Base-by-base conservation (phyloP, 2,888 invertebrate genomes). In the Acanthopleura granulata region DNA sequence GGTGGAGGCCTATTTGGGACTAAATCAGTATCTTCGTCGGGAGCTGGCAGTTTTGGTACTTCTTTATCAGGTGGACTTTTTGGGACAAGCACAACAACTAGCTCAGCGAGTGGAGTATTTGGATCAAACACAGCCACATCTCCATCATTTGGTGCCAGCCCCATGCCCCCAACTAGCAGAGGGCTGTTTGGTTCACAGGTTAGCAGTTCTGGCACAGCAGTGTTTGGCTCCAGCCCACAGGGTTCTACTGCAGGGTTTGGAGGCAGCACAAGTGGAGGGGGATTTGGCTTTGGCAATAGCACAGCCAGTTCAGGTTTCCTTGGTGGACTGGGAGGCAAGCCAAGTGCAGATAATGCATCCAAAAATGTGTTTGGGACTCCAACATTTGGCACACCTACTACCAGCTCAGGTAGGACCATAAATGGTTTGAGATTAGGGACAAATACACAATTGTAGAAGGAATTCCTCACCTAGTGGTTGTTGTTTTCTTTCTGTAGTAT, bases 291-390 rank as follows among this genome's bases (percentile, higher is more conserved):
- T 25, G 25, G 66, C 25, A 66, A 27, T 27, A 6, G 27, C 15
- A 4, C 57, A n/a, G n/a, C 57, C 57, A 18, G 12, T 49, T 82
- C 85, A 73, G 84, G 84, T 1, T 79, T 86, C 72, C 84, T 86
- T 62, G 81, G 81, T 57, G 88, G 87, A 1, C 84, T 91, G 0
- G 90, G 90, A 49, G 88, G 89, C 12, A 88, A 89, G 77, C 90
- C 90, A 6, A 88, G 86, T 77, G 85, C 86, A 51, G 90, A 90
- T 75, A 90, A 89, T 78, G 90, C 88, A 14, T 88, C 85, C 76
- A 87, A 87, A 72, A 91, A 90, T 83, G 89, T 90, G 30, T 91
- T 91, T 83, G 90, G 90, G 0, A 72, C 81, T 40, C 9, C 76
- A 80, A 9, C 62, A 74, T 27, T 50, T 51, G 57, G 51, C 57